Base-by-base conservation (phyloP, 30 jellyfish, hydroid and myxozoan genomes). In the Chrysaora quinquecirrha region DNA sequence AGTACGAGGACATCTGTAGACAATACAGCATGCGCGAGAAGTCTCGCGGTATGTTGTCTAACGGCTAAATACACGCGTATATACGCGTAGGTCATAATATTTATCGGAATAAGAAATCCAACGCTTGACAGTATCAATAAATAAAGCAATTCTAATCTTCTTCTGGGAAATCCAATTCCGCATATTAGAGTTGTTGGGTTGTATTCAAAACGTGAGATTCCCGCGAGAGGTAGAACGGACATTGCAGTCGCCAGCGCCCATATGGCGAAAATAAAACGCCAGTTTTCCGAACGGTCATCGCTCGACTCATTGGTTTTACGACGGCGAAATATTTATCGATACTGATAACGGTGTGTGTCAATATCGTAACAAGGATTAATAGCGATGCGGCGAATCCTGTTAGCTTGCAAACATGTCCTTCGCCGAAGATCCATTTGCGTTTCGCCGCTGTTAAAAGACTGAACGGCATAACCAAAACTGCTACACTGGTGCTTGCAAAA, bases 271-370 rank as follows among this genome's bases (percentile, higher is more conserved):
- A 87, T 0, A 69, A 28, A 1, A 56, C 47, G 32, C 82, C 82
- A 16, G 98, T 93, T 60, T 89, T 62, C 48, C 60, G 38, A 12
- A 65, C 75, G 18, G 97, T 93, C 96, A 93, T 86, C 34, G 92
- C 97, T 3, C 98, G 92, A 52, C 97, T 86, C 83, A 93, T 78
- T 24, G 98, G 98, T 71, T 76, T 93, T 48, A 87, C 98, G 25
- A 93, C 96, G 23, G 96, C 97, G 49, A 87, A 93, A 72, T 72
- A 93, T 47, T 93, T 93, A 66, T 93, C 98, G 46, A 93, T 76
- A 64, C 98, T 93, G 1, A 93, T 76, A 48, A 87, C 91, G n/a
- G 97, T 87, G 78, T 93, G 98, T 0, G 97, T 93, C 65, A 93
- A 80, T 1, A 93, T 93, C 0, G 98, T 77, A 4, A 91, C 87